Base-by-base conservation (phyloP, 2,797 vertebrate genomes). In the Acanthornis magna region DNA sequence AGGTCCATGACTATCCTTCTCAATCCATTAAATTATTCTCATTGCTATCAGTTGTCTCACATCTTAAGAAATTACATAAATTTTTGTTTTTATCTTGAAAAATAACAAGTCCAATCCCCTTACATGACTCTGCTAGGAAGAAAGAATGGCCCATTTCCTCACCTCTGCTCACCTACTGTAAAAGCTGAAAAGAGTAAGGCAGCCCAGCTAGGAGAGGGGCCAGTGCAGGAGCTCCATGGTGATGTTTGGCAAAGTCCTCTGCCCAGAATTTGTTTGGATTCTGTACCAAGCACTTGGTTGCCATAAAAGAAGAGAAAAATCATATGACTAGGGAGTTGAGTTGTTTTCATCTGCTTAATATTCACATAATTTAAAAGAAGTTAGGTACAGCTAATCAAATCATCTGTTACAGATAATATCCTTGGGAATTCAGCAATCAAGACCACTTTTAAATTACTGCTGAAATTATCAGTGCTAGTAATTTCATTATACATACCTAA, bases 361-460 rank as follows among this genome's bases (percentile, higher is more conserved):
- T 70, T 66, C n/a, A 78, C 25, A 50, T 63, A 73, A 87, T 91
- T 92, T 95, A 70, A 57, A 82, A 92, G 45, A 85, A 55, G 17
- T 54, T 82, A 89, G 72, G 40, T 88, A 34, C 8, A 79, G 43
- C 70, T 88, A 93, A 96, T 96, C 79, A 95, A 96, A 88, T 82
- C 4, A 66, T 84, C 83, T 85, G 32, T 86, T 96, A 82, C 23
- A 75, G 67, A n/a, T 86, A 84, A 76, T 77, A 88, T 80, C 67
- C 57, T 73, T 85, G 74, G 78, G 79, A 96, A 85, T 87, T 88
- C 48, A 82, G 74, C 82, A 96, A 94, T 93, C 94, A 95, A 92
- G 86, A 75, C 27, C 48, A 84, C 57, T 95, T 95, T 81, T 85
- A 92, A 96, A 87, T 42, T 93, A 36, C 62, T 4, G 8, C 42